Evolutionary conservation across 2,113 vertebrate species (phyloP).

Genomic region (Gambusia holbrooki): DNA sequence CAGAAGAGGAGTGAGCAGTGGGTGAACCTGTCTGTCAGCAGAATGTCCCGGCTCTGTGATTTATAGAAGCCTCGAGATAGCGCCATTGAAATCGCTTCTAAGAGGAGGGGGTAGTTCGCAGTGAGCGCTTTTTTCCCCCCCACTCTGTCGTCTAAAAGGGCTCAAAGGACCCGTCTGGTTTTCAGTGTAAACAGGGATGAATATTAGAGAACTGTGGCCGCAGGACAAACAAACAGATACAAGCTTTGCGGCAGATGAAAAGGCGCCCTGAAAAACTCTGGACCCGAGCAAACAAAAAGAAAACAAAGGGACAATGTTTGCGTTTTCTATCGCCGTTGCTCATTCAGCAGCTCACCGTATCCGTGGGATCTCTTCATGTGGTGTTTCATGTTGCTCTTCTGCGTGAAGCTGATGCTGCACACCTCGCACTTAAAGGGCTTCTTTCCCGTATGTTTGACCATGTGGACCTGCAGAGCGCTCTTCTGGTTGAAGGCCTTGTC

Average conservation of each 20-base stretch:
- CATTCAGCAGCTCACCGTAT: slow-evolving; percentile 69
- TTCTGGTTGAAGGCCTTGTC: slow-evolving; percentile 99
- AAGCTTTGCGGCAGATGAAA: slow-evolving; percentile 1
- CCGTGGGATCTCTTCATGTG: slow-evolving; percentile 95
- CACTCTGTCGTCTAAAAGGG: background rate
- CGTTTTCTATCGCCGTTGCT: background rate
- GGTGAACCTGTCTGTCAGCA: background rate
- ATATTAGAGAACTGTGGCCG: background rate
- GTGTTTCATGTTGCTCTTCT: slow-evolving; percentile 99
- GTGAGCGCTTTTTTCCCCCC: background rate
- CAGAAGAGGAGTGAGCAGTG: background rate
- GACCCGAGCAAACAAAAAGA: background rate
- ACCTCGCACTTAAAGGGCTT: slow-evolving; percentile 93
- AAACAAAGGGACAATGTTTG: background rate
- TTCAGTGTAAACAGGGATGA: background rate
- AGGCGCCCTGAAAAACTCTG: background rate
- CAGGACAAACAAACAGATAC: background rate
- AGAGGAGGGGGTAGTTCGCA: background rate
- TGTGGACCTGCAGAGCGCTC: slow-evolving; percentile 96
- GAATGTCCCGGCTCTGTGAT: background rate
- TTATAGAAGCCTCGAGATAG: background rate
- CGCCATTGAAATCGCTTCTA: slow-evolving; percentile 2
- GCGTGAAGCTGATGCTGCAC: slow-evolving; percentile 94
- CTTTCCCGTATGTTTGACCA: slow-evolving; percentile 98
- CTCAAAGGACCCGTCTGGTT: slow-evolving; percentile 8